Base-by-base conservation (phyloP, 2,888 invertebrate species). In the Parnassius mnemosyne region DNA sequence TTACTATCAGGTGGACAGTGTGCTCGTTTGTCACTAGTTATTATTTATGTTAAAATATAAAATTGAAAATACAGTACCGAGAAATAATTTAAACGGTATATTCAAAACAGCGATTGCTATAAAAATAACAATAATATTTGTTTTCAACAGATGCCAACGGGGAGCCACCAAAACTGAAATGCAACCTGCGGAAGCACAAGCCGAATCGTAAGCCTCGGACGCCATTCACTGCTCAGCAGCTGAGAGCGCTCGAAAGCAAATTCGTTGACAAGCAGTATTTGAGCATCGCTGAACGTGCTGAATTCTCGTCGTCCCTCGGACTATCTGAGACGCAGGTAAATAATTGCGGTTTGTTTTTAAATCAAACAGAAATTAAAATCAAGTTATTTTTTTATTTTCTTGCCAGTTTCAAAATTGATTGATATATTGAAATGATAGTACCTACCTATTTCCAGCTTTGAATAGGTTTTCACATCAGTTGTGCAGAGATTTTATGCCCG, bases 161-260 rank as follows among this genome's bases (percentile, higher is more conserved):
- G 10, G 96, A 96, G 76, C 95, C 95, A n/a, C 95, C 96, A 1
- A 96, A 96, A 85, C 91, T 97, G 73, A 97, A 97, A 83, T 97
- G 97, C 88, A 96, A 97, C 85, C 93, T 99, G 69, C 93, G 99
- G 73, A 99, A 99, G 82, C 99, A 99, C 93, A 99, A 99, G 83
- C 98, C 98, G 34, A 99, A 99, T 92, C 94, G 99, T 71, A 99
- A 99, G 84, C 99, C 99, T 0, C 94, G 99, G 61, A 99, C 99
- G 0, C 99, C 99, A 0, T 99, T 99, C 92, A 99, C 98, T n/a
- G 98, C 99, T 2, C 97, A 98, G 81, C 99, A 99, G 81, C 93
- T 99, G 57, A 90, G 98, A 66, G 96, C 98, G 2, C 91, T 99
- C 69, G 99, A 99, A 89, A 96, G 97, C 91, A 99, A 99, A 92